Evolutionary conservation across 35 echinoderm and acorn worm species (phyloP).

Genomic region (Anneissia japonica): DNA sequence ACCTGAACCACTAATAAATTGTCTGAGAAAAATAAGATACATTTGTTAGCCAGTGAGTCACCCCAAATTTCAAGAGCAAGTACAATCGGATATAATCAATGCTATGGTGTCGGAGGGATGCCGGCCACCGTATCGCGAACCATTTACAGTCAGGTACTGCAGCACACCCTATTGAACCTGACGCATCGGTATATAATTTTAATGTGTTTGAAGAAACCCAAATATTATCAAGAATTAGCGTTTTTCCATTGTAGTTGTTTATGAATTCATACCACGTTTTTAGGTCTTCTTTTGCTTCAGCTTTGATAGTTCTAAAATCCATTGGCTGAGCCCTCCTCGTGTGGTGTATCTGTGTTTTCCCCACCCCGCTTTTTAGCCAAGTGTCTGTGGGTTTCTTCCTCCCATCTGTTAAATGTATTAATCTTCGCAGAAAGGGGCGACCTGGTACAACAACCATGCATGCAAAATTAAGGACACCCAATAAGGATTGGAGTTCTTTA

Average conservation of each 20-base stretch:
- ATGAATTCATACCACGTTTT: background rate
- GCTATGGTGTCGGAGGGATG: background rate
- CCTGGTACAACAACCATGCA: constrained; percentile 2
- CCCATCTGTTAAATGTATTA: constrained; percentile 19
- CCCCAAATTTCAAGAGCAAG: background rate
- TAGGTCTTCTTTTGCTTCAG: background rate
- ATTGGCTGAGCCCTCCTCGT: background rate
- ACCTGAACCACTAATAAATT: background rate
- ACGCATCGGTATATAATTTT: constrained; percentile 8
- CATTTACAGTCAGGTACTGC: background rate
- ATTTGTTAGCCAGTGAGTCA: background rate
- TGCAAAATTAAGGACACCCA: constrained; percentile 38
- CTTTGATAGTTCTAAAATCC: background rate
- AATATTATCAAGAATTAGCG: background rate
- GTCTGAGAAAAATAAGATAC: constrained; percentile 12
- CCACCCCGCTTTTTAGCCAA: no score
- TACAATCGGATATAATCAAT: constrained; percentile 7
- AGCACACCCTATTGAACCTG: constrained; percentile 14
- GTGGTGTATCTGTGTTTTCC: background rate
- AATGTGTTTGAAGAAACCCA: background rate
- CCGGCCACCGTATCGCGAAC: constrained; percentile 9
- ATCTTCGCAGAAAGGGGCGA: background rate
- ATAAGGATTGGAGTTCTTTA: constrained; percentile 23
- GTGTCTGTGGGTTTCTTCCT: no score
- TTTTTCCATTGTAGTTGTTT: constrained; percentile 8